phyloP scores from a whole-genome alignment of 2,797 vertebrate genomes.

The Etheostoma nigrum region DNA sequence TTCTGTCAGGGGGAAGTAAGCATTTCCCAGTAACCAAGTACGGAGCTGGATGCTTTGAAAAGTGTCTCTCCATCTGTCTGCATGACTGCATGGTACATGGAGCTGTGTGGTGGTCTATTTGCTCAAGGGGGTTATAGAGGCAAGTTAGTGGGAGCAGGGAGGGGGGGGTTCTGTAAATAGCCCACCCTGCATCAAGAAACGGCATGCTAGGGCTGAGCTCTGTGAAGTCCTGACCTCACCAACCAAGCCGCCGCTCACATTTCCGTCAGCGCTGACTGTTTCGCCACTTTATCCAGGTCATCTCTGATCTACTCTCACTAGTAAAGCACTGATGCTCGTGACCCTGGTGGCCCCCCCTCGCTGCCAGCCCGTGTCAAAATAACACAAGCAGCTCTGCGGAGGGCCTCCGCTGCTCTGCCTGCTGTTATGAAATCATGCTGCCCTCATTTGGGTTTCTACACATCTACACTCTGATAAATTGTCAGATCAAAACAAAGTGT shows the following conservation, averaged over 20 bases:
- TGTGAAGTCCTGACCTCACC: constrained; percentile 71
- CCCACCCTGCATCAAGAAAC: constrained; percentile 70
- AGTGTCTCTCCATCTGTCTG: constrained; percentile 70
- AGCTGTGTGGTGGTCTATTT: constrained; percentile 64
- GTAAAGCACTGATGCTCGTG: constrained; percentile 52
- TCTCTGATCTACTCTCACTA: constrained; percentile 62
- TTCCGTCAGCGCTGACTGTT: constrained; percentile 60
- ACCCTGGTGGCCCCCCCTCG: constrained; percentile 39
- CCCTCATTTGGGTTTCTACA: constrained; percentile 61
- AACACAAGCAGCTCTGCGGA: constrained; percentile 56
- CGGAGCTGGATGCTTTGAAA: constrained; percentile 41
- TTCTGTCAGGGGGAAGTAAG: background rate
- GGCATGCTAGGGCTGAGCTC: constrained; percentile 54
- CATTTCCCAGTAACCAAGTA: constrained; percentile 41
- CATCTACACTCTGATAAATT: constrained; percentile 51
- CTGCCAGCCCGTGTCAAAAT: constrained; percentile 74
- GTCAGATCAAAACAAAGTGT: constrained; percentile 70
- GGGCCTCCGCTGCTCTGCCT: constrained; percentile 46
- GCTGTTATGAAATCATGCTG: constrained; percentile 65
- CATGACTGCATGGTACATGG: constrained; percentile 61
- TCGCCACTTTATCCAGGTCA: constrained; percentile 76
- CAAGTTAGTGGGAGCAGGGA: constrained; percentile 15
- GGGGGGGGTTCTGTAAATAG: constrained; percentile 74
- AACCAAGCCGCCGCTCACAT: constrained; percentile 60
- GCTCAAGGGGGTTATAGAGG: constrained; percentile 60